These are phyloP conservation scores for Tridacna crocea DNA, from an alignment of 2,888 invertebrate genomes.

Conservation along the genomic window DNA sequence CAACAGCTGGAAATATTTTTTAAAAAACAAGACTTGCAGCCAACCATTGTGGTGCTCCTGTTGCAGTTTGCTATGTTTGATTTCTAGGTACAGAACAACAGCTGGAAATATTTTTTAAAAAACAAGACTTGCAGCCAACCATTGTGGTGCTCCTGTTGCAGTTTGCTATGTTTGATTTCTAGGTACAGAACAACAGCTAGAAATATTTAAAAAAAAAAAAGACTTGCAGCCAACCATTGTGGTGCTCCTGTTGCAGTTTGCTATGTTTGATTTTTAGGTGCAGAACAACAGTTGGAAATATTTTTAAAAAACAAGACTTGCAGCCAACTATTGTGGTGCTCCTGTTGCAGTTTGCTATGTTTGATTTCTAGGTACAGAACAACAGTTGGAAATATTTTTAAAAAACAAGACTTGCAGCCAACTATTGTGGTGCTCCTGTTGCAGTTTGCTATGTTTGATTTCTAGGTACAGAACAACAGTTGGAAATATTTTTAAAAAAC, in stretches of 20 bases:
- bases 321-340: background rate
- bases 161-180: background rate
- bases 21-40: too few relatives aligned
- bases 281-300: slow-evolving; percentile 1
- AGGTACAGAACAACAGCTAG: slow-evolving; percentile 8
- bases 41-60: background rate
- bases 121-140: too few relatives aligned
- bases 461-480: slow-evolving; percentile 11
- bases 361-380: slow-evolving; percentile 6
- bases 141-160: background rate
- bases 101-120: background rate
- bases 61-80: background rate
- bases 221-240: background rate
- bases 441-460: background rate
- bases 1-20: slow-evolving; percentile 9
- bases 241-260: background rate
- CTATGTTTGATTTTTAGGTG: slow-evolving; percentile 3
- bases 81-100: slow-evolving; percentile 16
- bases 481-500: background rate
- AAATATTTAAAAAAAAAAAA: background rate
- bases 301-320: too few relatives aligned
- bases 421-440: background rate
- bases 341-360: background rate
- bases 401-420: too few relatives aligned
- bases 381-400: slow-evolving; percentile 2